A percentile compares a stretch with the other conserved stretches of the same genome.
These are phyloP conservation scores for Drosophila prosaltans DNA, from an alignment of 1,140 invertebrate species.

Conservation along the genomic window DNA sequence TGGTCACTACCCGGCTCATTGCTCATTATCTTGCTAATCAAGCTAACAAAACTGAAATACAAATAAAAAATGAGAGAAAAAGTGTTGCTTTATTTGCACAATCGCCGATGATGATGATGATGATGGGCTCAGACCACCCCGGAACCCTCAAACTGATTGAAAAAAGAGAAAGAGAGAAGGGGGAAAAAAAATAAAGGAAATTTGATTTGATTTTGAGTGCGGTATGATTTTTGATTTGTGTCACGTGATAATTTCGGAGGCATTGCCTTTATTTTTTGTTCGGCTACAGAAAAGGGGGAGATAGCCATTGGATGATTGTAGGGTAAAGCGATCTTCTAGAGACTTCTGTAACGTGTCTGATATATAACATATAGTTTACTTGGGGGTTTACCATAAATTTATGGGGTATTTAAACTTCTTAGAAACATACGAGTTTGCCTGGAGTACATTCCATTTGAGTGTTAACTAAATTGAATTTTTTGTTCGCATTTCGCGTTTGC, in stretches of 20 bases:
- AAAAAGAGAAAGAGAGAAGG: background rate
- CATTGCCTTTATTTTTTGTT: background rate
- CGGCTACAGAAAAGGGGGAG: no score
- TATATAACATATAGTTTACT: no score
- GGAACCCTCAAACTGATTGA: conserved; percentile 34
- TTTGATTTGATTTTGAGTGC: conserved; percentile 19
- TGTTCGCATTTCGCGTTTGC: conserved; percentile 36
- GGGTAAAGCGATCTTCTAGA: no score
- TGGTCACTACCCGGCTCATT: conserved; percentile 53
- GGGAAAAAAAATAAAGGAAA: background rate
- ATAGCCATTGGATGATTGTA: no score
- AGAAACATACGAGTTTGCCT: conserved; percentile 19
- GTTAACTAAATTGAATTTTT: background rate
- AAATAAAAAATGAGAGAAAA: background rate
- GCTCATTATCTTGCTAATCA: conserved; percentile 61
- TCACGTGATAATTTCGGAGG: conserved; percentile 51
- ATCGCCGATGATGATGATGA: conserved; percentile 25
- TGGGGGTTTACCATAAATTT: no score
- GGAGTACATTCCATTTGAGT: conserved; percentile 19
- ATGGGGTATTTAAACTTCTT: background rate
- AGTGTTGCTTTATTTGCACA: conserved; percentile 47
- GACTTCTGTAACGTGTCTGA: no score
- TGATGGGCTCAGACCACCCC: conserved; percentile 29
- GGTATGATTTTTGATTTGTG: conserved; percentile 59
- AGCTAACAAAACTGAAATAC: conserved; percentile 43